phyloP scores from a whole-genome alignment of 92 coral and sea anemone genomes.

The Bergia puertoricense region DNA sequence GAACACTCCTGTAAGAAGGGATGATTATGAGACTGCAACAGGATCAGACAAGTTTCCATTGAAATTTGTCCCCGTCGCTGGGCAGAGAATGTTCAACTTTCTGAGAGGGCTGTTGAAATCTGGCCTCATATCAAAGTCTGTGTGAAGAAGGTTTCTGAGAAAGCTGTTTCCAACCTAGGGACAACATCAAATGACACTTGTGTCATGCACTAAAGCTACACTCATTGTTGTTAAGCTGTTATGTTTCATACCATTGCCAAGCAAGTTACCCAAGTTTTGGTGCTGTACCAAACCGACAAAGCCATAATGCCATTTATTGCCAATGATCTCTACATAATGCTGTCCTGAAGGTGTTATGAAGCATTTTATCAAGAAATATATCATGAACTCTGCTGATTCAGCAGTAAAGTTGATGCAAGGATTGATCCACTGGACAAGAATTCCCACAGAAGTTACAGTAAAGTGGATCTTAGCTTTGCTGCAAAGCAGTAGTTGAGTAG shows the following conservation, averaged over 20 bases:
- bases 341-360: constrained; percentile 36
- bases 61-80: constrained; percentile 46
- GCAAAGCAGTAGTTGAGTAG: constrained; percentile 32
- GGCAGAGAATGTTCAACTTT: constrained; percentile 48
- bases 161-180: constrained; percentile 39
- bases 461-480: constrained; percentile 44
- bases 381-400: constrained; percentile 31
- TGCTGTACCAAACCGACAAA: constrained; percentile 46
- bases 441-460: constrained; percentile 33
- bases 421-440: constrained; percentile 37
- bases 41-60: constrained; percentile 46
- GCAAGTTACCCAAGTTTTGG: constrained; percentile 39
- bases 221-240: constrained; percentile 26
- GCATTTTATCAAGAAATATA: constrained; percentile 26
- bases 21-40: constrained; percentile 40
- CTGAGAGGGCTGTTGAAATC: constrained; percentile 37
- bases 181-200: constrained; percentile 47
- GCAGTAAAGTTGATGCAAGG: constrained; percentile 25
- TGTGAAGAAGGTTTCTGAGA: constrained; percentile 42
- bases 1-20: constrained; percentile 37
- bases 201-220: constrained; percentile 43
- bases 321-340: constrained; percentile 26
- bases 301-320: constrained; percentile 49
- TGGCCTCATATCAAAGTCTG: constrained; percentile 36
- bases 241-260: constrained; percentile 46